Percentiles rank a stretch among this genome's conserved stretches.
phyloP scores from a whole-genome alignment of 2,113 vertebrate genomes.

The Phocoena sinus region DNA sequence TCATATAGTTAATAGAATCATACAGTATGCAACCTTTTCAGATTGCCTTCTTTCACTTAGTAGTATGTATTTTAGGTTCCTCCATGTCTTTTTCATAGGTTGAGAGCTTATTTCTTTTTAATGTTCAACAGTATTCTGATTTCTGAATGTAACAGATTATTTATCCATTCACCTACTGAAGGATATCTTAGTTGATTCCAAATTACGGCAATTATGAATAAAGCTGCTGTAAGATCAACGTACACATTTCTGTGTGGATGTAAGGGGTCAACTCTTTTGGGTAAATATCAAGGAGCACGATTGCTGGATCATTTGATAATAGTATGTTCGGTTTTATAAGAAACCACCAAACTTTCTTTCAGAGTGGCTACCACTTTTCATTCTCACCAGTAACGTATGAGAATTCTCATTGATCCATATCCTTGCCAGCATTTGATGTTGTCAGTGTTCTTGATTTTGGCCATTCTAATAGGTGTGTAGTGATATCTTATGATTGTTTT shows the following conservation, averaged over 20 bases:
- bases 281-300: neutral
- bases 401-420: neutral
- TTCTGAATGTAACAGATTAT: neutral
- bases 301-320: neutral
- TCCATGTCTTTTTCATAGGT: neutral
- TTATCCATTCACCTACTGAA: neutral
- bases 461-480: neutral
- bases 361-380: neutral
- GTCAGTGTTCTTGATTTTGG: neutral
- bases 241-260: neutral
- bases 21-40: neutral
- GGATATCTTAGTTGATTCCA: neutral
- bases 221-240: neutral
- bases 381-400: neutral
- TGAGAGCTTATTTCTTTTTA: neutral
- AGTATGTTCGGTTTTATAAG: neutral
- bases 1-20: neutral
- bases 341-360: neutral
- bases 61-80: neutral
- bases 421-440: neutral
- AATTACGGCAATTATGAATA: neutral
- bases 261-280: neutral
- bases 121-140: neutral
- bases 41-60: neutral
- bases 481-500: neutral